Base-by-base conservation (phyloP, 2,888 invertebrate genomes). In the Cacoxenus indagator region DNA sequence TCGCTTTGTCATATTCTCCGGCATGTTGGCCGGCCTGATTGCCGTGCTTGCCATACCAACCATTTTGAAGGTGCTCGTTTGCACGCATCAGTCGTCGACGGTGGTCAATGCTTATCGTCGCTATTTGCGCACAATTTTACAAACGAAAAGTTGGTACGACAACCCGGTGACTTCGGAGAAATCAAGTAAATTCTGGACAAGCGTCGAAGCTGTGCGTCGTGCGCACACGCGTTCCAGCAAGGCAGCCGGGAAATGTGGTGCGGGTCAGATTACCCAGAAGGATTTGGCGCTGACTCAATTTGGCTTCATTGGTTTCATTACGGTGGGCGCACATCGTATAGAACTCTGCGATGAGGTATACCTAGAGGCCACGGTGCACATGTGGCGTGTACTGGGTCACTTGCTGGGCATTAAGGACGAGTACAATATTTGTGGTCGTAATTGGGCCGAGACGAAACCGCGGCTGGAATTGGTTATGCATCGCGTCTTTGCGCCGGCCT, bases 261-360 rank as follows among this genome's bases (percentile, higher is more conserved):
- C 88, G 0, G 91, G 91, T 0, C 88, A 90, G 45, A 92, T 96
- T 43, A 92, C 93, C 0, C 97, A 97, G 85, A 91, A 93, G 74
- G 96, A 96, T 84, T 91, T 97, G 91, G 93, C 93, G 0, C 85
- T 96, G 9, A 96, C 96, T 0, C 95, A 95, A 87, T 95, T 95
- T 84, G 96, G 95, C 2, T 97, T 97, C 84, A 91, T 96, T 83
- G 96, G 96, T 0, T 92, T 92, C 75, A 89, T 92, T 0, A 85
- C 95, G 0, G 83, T 94, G 4, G 91, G 91, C 64, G 90, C 92
- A 0, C 90, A 92, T 67, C 86, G 90, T 66, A 90, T 95, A 59
- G 94, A 95, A 0, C 88, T 96, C 14, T 86, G 90, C 8, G 90
- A 91, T 71, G 87, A 90, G 2, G 90, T 91, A 64, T 91, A 95